Percentiles rank a stretch among this genome's conserved stretches.
Evolutionary conservation across 37 sponge, comb jelly and placozoan genomes (phyloP).

Genomic region (Oscarella lobularis): DNA sequence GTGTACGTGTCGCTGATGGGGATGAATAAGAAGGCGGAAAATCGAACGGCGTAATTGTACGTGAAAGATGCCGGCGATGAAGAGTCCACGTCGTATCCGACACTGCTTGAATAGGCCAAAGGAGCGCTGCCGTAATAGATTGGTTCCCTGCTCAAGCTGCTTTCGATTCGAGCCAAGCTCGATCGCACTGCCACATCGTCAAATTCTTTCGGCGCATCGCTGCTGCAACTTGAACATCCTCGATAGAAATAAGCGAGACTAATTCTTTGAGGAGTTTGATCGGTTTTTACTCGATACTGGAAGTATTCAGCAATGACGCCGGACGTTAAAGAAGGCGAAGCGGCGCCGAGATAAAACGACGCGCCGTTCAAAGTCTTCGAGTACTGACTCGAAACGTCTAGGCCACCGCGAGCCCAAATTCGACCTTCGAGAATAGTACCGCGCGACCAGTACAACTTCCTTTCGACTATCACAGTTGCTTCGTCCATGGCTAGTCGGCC

Average conservation of each 20-base stretch:
- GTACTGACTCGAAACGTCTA: not conserved
- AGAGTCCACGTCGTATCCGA: not conserved
- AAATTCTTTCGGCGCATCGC: not conserved
- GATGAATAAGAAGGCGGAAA: not conserved
- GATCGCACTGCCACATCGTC: not conserved
- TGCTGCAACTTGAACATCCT: not conserved
- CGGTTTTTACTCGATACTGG: not conserved
- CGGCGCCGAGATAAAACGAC: not conserved
- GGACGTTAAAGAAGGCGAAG: not conserved
- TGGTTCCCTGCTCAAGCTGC: not conserved
- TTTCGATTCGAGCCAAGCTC: not conserved
- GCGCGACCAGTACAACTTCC: not conserved
- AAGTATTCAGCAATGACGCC: slow-evolving; percentile 11
- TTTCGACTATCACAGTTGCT: not conserved
- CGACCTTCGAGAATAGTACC: not conserved
- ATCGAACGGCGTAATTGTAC: slow-evolving; percentile 4
- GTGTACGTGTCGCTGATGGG: not conserved
- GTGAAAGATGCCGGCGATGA: not conserved
- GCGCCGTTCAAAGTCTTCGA: not conserved
- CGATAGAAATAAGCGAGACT: not conserved
- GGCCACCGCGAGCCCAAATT: not conserved
- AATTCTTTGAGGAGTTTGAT: not conserved
- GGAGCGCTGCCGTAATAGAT: not conserved
- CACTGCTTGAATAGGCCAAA: too few relatives aligned
- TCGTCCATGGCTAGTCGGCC: not conserved